Evolutionary conservation across 2,888 invertebrate genomes (phyloP), one percentile per base, ranked within the genome.

Genomic region (Ephialtes manifestator): DNA sequence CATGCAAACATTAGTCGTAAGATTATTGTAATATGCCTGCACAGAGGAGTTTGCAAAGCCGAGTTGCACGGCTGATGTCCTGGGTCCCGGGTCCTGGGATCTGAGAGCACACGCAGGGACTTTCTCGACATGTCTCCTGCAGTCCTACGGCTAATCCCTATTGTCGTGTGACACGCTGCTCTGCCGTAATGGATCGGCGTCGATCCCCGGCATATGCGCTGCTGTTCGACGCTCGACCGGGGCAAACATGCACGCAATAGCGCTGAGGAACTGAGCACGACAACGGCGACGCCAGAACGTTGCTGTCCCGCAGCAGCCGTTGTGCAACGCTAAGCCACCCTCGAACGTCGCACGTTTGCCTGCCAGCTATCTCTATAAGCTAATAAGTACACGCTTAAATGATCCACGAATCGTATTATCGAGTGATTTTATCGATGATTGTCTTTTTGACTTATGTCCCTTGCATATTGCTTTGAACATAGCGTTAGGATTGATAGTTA

Each of bases 121-220:
- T 87, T 88, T 83, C 86, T 76, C 77, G 79, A 67, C 86, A 86
- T 88, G 88, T 90, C 89, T 90, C 88, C 87, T 87, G 89, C 88
- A 88, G 86, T 87, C 85, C 88, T 84, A 86, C 88, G 90, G 90
- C 90, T 92, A 91, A 92, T 92, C 92, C 91, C 91, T 80, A 92
- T 93, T 93, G 92, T 92, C 90, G 90, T 88, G 88, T 85, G 90
- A 92, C 92, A 90, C 92, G 85, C 82, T 77, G 83, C 91, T 92
- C 91, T 91, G 18, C 90, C 88, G 91, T 93, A 93, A 93, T 93
- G 92, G 93, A 93, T 93, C 91, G 93, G 87, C 88, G 89, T 86
- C 89, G 90, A 93, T 92, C 91, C 91, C 71, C 85, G 83, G 80
- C 85, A 83, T 80, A 85, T 82, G 81, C 67, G 74, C 60, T 63